phyloP scores from a whole-genome alignment of 2,888 invertebrate species.

The Drosophila kambysellisi region DNA sequence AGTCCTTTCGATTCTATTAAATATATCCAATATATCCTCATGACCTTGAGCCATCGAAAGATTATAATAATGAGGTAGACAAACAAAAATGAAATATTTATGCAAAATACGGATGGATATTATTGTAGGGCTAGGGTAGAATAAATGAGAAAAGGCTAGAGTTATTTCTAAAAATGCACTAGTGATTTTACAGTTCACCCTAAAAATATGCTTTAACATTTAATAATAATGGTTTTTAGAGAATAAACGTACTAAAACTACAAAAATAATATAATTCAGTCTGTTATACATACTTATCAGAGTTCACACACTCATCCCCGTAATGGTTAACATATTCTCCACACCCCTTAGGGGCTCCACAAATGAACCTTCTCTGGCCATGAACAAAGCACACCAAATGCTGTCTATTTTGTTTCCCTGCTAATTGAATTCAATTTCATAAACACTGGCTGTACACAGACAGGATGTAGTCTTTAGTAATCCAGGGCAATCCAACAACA shows the following conservation, averaged over 20 bases:
- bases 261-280: neutral
- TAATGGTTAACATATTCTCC: neutral
- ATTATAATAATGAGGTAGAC: too few species aligned
- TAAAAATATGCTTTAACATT: neutral
- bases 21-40: neutral
- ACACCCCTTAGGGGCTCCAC: conserved; percentile 26
- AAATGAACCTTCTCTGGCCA: conserved; percentile 3
- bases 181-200: neutral
- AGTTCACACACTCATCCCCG: neutral
- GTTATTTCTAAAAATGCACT: neutral
- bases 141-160: too few species aligned
- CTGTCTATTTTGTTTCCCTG: conserved; percentile 38
- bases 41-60: too few species aligned
- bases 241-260: neutral
- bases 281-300: neutral
- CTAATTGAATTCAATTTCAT: conserved; percentile 58
- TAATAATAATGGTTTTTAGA: neutral
- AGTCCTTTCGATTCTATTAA: neutral
- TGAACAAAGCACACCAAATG: conserved; percentile 15
- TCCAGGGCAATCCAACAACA: conserved; percentile 2
- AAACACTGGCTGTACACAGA: conserved; percentile 24
- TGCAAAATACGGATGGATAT: too few species aligned
- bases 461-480: neutral
- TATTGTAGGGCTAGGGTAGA: too few species aligned
- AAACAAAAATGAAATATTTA: too few species aligned